Conservation (phyloP, 2,888 invertebrate species). For the Oasisia sp. region DNA sequence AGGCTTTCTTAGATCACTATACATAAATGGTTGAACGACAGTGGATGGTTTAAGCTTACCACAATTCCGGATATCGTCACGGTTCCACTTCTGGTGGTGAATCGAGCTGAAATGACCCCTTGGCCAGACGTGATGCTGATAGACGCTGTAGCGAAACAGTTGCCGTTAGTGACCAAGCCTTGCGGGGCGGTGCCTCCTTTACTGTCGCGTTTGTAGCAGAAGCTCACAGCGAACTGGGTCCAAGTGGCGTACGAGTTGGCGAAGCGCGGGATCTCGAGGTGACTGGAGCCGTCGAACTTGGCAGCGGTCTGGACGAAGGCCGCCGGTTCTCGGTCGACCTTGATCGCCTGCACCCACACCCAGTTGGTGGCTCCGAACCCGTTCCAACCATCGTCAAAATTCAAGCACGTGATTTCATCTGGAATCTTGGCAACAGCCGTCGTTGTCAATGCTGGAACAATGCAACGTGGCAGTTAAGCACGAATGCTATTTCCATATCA, state of each 20-base stretch:
- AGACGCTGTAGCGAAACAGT: not conserved
- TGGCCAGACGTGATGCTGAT: not conserved
- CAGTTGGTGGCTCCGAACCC: not conserved
- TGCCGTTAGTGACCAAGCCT: not conserved
- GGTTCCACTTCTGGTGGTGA: not conserved
- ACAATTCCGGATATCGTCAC: not conserved
- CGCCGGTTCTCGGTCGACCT: not conserved
- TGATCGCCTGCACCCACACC: not conserved
- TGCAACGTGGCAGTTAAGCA: not conserved
- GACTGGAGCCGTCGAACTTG: not conserved
- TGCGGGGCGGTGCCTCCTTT: not conserved
- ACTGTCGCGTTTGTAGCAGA: conserved; percentile 22
- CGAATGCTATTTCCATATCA: not conserved
- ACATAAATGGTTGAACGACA: not conserved
- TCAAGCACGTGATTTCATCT: not conserved
- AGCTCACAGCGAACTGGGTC: not conserved
- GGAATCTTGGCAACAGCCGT: not conserved
- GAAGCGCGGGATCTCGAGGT: conserved; percentile 23
- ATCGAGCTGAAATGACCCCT: not conserved
- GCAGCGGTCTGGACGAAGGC: not conserved
- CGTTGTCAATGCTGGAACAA: not conserved
- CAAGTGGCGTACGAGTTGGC: conserved; percentile 7
- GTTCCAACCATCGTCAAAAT: not conserved
- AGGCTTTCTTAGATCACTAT: not conserved
- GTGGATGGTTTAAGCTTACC: not conserved